These are phyloP conservation scores for Trogon melanurus DNA, from an alignment of 2,113 vertebrate genomes.

Conservation along the genomic window DNA sequence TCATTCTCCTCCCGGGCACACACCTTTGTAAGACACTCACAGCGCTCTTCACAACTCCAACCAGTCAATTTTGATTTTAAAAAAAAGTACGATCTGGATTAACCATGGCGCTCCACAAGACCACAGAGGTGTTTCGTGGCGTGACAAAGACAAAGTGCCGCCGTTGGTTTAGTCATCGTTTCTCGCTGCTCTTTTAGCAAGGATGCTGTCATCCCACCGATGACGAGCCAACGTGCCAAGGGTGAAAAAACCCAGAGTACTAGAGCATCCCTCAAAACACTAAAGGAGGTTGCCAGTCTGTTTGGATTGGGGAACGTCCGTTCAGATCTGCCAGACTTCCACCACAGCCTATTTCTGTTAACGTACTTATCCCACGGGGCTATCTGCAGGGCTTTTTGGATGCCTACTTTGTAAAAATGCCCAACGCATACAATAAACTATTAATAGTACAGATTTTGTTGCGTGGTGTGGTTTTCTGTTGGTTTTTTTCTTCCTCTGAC, in stretches of 20 bases:
- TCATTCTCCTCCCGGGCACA: not conserved
- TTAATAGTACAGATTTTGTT: not conserved
- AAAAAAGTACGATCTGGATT: not conserved
- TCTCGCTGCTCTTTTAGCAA: not conserved
- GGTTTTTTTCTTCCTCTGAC: not conserved
- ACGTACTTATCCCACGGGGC: not conserved
- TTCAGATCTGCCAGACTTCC: not conserved
- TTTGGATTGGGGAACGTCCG: not conserved
- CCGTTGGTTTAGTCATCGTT: fast-evolving
- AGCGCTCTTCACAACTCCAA: not conserved
- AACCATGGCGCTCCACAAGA: fast-evolving
- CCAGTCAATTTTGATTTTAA: not conserved
- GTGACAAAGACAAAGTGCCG: not conserved
- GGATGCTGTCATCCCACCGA: not conserved
- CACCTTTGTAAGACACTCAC: not conserved
- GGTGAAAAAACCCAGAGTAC: not conserved
- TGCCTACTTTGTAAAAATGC: not conserved
- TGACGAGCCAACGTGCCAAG: too few relatives aligned
- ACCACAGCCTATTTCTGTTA: not conserved
- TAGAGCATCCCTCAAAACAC: not conserved
- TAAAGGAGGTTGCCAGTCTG: not conserved
- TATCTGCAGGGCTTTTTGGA: not conserved
- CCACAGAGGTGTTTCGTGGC: not conserved
- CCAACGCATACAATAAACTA: not conserved
- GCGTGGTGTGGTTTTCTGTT: too few relatives aligned